Evolutionary conservation across 2,888 invertebrate genomes (phyloP).

Genomic region (Thymelicus sylvestris): DNA sequence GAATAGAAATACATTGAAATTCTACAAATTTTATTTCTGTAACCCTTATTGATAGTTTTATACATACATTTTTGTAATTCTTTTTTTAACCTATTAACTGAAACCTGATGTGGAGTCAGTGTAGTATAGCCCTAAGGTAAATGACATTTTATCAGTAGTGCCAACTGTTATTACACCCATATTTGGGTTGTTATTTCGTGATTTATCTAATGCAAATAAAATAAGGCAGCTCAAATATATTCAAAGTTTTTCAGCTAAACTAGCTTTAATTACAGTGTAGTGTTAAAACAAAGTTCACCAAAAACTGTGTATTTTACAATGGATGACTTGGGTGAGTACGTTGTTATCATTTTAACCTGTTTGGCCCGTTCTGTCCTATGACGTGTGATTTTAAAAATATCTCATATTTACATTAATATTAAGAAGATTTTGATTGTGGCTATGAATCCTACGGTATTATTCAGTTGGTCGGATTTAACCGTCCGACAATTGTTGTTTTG

Average conservation of each 20-base stretch:
- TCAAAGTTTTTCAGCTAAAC: constrained; percentile 1
- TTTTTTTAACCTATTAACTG: too few species aligned
- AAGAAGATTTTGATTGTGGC: constrained; percentile 15
- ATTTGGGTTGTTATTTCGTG: constrained; percentile 60
- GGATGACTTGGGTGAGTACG: constrained; percentile 82
- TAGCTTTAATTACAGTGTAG: constrained; percentile 19
- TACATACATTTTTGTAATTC: too few species aligned
- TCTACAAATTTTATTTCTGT: too few species aligned
- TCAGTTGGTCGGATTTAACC: neutral
- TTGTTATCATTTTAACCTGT: constrained; percentile 78
- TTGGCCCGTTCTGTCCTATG: constrained; percentile 63
- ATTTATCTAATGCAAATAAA: constrained; percentile 48
- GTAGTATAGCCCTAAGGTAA: constrained; percentile 30
- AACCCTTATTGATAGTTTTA: too few species aligned
- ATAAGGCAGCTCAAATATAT: constrained; percentile 3
- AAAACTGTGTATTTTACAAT: constrained; percentile 50
- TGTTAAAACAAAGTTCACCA: constrained; percentile 3
- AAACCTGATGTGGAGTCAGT: too few species aligned
- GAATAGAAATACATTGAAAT: too few species aligned
- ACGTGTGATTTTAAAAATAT: constrained; percentile 70
- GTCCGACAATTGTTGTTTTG: neutral
- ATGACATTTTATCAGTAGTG: constrained; percentile 52
- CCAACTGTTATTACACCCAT: constrained; percentile 59
- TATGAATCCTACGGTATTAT: neutral
- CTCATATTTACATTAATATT: constrained; percentile 36